Evolutionary conservation across 2,797 vertebrate species (phyloP).

Genomic region (Girardinus metallicus): DNA sequence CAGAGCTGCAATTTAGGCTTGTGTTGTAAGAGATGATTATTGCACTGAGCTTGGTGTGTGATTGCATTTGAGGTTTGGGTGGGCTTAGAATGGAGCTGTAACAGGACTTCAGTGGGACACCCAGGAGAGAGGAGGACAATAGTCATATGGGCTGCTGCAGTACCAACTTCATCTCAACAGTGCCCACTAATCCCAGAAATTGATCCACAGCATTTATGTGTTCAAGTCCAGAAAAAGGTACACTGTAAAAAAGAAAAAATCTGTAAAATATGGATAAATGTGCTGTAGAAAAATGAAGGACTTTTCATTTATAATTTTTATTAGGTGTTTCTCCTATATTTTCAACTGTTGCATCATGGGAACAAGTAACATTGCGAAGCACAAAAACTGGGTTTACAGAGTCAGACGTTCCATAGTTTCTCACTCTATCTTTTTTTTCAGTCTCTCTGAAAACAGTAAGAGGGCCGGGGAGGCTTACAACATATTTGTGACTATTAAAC

Average conservation of each 20-base stretch:
- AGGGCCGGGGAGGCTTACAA: background rate
- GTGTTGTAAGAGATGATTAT: slow-evolving; percentile 53
- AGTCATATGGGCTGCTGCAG: slow-evolving; percentile 65
- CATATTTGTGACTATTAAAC: background rate
- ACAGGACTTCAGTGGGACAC: slow-evolving; percentile 68
- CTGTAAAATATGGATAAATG: too few species aligned
- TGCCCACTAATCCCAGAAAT: slow-evolving; percentile 75
- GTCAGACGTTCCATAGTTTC: slow-evolving; percentile 38
- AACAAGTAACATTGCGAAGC: too few species aligned
- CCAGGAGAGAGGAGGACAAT: slow-evolving; percentile 38
- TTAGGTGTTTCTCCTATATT: too few species aligned
- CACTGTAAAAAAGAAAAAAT: too few species aligned
- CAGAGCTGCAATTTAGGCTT: slow-evolving; percentile 48
- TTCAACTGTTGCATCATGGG: too few species aligned
- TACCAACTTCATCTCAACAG: slow-evolving; percentile 68
- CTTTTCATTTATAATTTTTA: too few species aligned
- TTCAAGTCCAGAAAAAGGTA: slow-evolving; percentile 57
- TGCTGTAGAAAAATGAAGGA: too few species aligned
- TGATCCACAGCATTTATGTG: slow-evolving; percentile 68
- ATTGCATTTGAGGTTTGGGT: slow-evolving; percentile 71
- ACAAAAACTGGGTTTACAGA: too few species aligned
- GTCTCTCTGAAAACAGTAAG: slow-evolving; percentile 60
- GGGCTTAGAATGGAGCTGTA: slow-evolving; percentile 64
- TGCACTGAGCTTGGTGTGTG: slow-evolving; percentile 54
- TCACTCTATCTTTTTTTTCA: slow-evolving; percentile 70